Conservation (phyloP, 2,113 vertebrate genomes). For the Crotalus viridis region DNA sequence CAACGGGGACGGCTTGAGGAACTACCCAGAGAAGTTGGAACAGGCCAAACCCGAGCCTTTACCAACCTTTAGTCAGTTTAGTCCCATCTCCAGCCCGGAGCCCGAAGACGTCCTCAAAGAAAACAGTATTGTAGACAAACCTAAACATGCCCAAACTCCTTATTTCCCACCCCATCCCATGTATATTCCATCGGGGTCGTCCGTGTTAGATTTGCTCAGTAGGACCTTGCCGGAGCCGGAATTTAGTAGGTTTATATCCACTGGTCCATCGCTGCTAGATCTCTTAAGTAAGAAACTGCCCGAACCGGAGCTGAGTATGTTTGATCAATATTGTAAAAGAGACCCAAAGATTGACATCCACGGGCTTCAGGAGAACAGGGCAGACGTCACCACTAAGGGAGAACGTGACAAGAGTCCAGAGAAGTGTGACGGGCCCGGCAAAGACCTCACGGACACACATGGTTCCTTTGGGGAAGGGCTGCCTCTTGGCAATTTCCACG, state of each 20-base stretch:
- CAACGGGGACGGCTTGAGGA: conserved; percentile 81
- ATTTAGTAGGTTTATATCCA: conserved; percentile 73
- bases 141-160: conserved; percentile 74
- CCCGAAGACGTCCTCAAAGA: conserved; percentile 77
- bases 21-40: conserved; percentile 75
- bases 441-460: conserved; percentile 65
- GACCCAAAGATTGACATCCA: conserved; percentile 73
- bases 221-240: conserved; percentile 76
- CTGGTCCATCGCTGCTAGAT: conserved; percentile 73
- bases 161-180: conserved; percentile 76
- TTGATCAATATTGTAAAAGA: conserved; percentile 80
- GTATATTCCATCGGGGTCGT: conserved; percentile 68
- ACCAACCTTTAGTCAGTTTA: conserved; percentile 84
- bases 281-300: conserved; percentile 69
- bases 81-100: conserved; percentile 90
- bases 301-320: conserved; percentile 77
- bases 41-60: conserved; percentile 76
- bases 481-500: conserved; percentile 65
- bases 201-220: conserved; percentile 59
- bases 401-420: conserved; percentile 56
- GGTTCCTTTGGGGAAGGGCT: conserved; percentile 67
- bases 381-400: conserved; percentile 50
- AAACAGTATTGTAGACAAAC: conserved; percentile 69
- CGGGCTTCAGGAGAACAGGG: conserved; percentile 44
- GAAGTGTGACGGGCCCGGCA: conserved; percentile 52